A percentile compares a stretch with the other conserved stretches of the same genome.
phyloP scores from a whole-genome alignment of 2,113 vertebrate genomes.

The Proterorhinus semilunaris region DNA sequence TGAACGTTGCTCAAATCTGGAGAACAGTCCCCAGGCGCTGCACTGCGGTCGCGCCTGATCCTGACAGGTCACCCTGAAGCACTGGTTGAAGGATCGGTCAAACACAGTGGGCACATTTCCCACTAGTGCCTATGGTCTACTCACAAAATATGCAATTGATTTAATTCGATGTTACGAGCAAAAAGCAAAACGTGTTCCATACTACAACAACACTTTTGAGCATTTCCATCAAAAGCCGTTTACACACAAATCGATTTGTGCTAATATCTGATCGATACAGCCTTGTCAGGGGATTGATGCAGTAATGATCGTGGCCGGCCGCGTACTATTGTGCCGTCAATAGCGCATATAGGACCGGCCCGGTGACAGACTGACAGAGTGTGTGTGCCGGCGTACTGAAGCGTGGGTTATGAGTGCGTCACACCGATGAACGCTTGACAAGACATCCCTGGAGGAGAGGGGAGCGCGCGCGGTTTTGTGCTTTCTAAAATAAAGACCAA shows the following conservation, averaged over 20 bases:
- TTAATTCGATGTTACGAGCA: too few relatives aligned
- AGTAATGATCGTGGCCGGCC: constrained; percentile 5
- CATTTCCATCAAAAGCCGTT: constrained; percentile 7
- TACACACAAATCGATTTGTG: constrained; percentile 19
- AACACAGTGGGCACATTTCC: too few relatives aligned
- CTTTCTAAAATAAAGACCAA: constrained; percentile 64
- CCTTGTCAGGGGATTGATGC: constrained; percentile 34
- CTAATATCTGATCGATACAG: constrained; percentile 40
- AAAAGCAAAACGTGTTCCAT: neutral
- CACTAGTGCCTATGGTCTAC: too few relatives aligned
- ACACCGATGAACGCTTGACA: constrained; percentile 54
- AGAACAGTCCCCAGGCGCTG: too few relatives aligned
- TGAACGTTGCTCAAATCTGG: too few relatives aligned
- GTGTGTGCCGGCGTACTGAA: constrained; percentile 44
- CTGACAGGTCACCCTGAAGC: too few relatives aligned
- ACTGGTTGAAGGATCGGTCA: too few relatives aligned
- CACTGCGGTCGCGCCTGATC: too few relatives aligned
- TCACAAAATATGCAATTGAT: too few relatives aligned
- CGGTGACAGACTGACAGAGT: constrained; percentile 31
- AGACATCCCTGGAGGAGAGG: constrained; percentile 61
- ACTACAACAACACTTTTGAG: neutral
- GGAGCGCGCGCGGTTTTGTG: constrained; percentile 44
- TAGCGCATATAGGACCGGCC: constrained; percentile 24
- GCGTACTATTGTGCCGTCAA: constrained; percentile 30
- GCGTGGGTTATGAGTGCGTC: constrained; percentile 61